Evolutionary conservation across 2,113 vertebrate genomes (phyloP).

Genomic region (Xenopus laevis): DNA sequence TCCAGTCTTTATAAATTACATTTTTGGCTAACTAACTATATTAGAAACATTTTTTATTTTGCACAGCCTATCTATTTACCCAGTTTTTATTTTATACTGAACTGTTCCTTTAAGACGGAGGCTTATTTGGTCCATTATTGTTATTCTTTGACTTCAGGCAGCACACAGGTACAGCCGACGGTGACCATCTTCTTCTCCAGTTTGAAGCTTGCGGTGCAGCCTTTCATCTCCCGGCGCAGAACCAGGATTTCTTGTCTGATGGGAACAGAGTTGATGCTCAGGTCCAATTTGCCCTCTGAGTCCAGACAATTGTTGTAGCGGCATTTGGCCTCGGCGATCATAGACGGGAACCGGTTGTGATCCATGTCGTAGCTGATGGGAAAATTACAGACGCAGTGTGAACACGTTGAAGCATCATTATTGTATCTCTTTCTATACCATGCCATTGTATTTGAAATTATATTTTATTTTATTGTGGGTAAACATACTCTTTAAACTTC

Average conservation of each 20-base stretch:
- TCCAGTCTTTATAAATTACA: too few species aligned
- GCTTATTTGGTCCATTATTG: neutral
- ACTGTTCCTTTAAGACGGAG: neutral
- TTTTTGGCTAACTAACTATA: too few species aligned
- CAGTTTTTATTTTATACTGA: too few species aligned
- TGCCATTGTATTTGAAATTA: too few species aligned
- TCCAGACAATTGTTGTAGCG: neutral
- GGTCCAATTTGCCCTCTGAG: neutral
- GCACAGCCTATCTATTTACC: too few species aligned
- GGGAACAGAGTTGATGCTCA: neutral
- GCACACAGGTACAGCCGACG: constrained; percentile 39
- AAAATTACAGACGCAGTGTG: neutral
- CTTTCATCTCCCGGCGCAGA: constrained; percentile 2
- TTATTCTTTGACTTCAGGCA: neutral
- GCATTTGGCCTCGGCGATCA: constrained; percentile 29
- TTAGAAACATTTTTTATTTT: too few species aligned
- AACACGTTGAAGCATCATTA: too few species aligned
- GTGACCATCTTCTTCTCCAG: constrained; percentile 29
- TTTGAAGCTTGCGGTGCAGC: neutral
- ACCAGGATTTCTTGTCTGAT: constrained; percentile 42
- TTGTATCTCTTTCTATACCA: too few species aligned
- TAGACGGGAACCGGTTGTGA: constrained; percentile 15
- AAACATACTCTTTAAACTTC: too few species aligned
- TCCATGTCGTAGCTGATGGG: constrained; percentile 55
- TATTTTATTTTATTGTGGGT: too few species aligned